phyloP scores from a whole-genome alignment of 2,888 invertebrate species.

The Cinara cedri region DNA sequence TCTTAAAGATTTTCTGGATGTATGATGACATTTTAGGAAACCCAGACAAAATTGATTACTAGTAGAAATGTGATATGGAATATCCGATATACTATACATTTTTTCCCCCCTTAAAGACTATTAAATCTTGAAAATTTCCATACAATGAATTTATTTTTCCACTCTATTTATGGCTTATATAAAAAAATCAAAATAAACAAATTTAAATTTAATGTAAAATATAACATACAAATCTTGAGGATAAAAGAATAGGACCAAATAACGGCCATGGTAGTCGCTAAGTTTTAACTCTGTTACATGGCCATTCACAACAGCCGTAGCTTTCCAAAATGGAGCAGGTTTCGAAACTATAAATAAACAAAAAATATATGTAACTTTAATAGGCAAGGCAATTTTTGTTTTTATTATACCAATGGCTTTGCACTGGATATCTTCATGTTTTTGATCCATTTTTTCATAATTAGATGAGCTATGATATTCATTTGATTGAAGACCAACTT shows the following conservation, averaged over 20 bases:
- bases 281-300: slow-evolving; percentile 61
- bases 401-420: slow-evolving; percentile 44
- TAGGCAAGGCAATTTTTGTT: not conserved
- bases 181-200: too few relatives aligned
- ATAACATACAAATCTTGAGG: slow-evolving; percentile 61
- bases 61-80: too few relatives aligned
- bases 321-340: slow-evolving; percentile 61
- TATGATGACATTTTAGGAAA: too few relatives aligned
- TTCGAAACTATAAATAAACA: slow-evolving; percentile 60
- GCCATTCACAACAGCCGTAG: slow-evolving; percentile 61
- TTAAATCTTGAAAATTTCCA: too few relatives aligned
- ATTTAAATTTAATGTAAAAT: too few relatives aligned
- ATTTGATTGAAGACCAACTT: slow-evolving; percentile 53
- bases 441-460: slow-evolving; percentile 54
- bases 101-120: too few relatives aligned
- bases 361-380: not conserved
- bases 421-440: slow-evolving; percentile 52
- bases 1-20: too few relatives aligned
- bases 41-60: too few relatives aligned
- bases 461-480: slow-evolving; percentile 47
- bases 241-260: slow-evolving; percentile 61
- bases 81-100: too few relatives aligned
- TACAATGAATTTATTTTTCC: too few relatives aligned
- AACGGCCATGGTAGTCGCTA: slow-evolving; percentile 61
- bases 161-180: too few relatives aligned